phyloP scores from a whole-genome alignment of 2,797 vertebrate genomes.

The Chiloscyllium punctatum region DNA sequence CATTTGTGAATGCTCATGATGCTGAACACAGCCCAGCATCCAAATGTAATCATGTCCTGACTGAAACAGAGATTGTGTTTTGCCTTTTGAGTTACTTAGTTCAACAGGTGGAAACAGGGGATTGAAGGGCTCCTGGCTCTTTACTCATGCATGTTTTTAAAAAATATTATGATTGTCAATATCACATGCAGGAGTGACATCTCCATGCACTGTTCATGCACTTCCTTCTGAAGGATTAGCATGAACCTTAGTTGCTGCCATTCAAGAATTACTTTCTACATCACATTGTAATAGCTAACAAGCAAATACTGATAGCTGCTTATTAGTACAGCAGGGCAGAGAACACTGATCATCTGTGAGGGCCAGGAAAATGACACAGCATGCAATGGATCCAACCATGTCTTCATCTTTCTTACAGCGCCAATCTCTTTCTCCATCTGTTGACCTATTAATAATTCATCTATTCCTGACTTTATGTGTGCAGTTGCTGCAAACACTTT shows the following conservation, averaged over 20 bases:
- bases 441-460: conserved; percentile 4
- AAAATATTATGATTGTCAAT: background rate
- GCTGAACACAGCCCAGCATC: background rate
- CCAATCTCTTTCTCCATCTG: background rate
- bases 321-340: background rate
- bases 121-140: background rate
- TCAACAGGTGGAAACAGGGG: background rate
- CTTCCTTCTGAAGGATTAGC: background rate
- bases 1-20: background rate
- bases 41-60: background rate
- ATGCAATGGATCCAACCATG: background rate
- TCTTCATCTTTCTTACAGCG: background rate
- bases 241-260: background rate
- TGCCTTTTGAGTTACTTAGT: background rate
- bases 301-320: background rate
- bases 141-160: background rate
- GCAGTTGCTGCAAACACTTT: background rate
- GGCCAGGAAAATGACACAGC: background rate
- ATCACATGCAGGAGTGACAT: background rate
- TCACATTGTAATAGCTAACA: background rate
- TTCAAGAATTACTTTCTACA: background rate
- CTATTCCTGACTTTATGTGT: background rate
- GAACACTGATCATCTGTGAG: background rate
- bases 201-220: background rate
- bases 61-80: background rate